Conservation (phyloP, 1,140 invertebrate species). For the Contarinia nasturtii region DNA sequence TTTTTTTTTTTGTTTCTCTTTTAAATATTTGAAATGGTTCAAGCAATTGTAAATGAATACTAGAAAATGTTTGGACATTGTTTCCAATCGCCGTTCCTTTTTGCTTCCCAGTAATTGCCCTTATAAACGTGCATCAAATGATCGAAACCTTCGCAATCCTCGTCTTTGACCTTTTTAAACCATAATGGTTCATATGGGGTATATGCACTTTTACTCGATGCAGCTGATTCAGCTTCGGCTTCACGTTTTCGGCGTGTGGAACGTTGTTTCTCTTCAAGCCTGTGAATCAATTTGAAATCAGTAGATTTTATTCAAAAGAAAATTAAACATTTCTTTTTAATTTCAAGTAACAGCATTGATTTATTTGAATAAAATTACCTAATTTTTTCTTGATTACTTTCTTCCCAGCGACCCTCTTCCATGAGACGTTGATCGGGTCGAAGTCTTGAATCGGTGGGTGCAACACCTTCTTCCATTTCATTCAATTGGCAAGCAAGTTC, state of each 20-base stretch:
- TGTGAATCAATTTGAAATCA: constrained; percentile 6
- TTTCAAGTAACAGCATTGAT: not conserved
- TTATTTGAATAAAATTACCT: constrained; percentile 6
- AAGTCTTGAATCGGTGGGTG: constrained; percentile 85
- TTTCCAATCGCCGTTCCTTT: constrained; percentile 74
- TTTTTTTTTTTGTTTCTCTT: no score
- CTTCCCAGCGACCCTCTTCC: constrained; percentile 92
- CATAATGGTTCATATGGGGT: constrained; percentile 70
- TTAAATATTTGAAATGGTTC: no score
- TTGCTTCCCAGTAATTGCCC: constrained; percentile 84
- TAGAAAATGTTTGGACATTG: constrained; percentile 87
- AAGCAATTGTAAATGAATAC: not conserved
- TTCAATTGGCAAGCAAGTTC: constrained; percentile 89
- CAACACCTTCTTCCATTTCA: constrained; percentile 78
- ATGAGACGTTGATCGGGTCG: constrained; percentile 94
- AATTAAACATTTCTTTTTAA: not conserved
- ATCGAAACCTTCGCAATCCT: constrained; percentile 38
- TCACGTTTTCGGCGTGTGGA: constrained; percentile 50
- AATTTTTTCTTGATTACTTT: constrained; percentile 78
- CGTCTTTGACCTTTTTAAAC: constrained; percentile 72
- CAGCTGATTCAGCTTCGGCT: constrained; percentile 57
- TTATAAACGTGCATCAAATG: constrained; percentile 70
- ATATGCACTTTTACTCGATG: constrained; percentile 46
- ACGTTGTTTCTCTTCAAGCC: constrained; percentile 91
- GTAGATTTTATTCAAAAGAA: not conserved